Percentiles rank a stretch among this genome's conserved stretches.
These are phyloP conservation scores for Naso thynnoides DNA, from an alignment of 2,797 vertebrate genomes.

Conservation along the genomic window DNA sequence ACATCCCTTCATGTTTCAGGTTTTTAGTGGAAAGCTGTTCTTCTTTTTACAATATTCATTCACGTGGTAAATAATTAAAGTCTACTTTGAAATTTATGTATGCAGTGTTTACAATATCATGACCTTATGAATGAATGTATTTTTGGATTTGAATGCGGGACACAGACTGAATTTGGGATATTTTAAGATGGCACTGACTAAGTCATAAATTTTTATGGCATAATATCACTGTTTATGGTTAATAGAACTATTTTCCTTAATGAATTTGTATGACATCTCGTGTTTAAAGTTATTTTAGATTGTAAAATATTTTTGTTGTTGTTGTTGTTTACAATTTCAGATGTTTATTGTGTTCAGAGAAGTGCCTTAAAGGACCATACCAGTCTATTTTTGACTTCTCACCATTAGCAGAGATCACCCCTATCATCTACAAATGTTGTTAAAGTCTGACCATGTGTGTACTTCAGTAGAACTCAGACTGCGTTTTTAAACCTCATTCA, in stretches of 20 bases:
- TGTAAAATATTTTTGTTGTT: background rate
- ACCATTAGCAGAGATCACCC: too few relatives aligned
- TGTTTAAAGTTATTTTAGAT: background rate
- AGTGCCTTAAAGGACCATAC: too few relatives aligned
- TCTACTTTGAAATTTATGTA: conserved; percentile 61
- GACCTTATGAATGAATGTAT: conserved; percentile 57
- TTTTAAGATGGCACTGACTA: conserved; percentile 16
- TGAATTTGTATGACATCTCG: background rate
- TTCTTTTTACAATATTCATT: conserved; percentile 51
- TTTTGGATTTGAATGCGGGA: conserved; percentile 54
- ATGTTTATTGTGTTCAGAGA: too few relatives aligned
- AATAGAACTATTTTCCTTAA: background rate
- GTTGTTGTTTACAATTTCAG: background rate
- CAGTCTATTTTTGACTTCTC: too few relatives aligned
- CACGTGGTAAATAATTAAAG: conserved; percentile 62
- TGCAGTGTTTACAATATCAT: conserved; percentile 67
- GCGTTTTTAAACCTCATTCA: too few relatives aligned
- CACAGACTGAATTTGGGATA: conserved; percentile 25
- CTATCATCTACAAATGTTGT: too few relatives aligned
- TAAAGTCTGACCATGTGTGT: too few relatives aligned
- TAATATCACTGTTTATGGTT: conserved; percentile 5
- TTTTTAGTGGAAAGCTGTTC: conserved; percentile 11
- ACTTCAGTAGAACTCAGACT: too few relatives aligned
- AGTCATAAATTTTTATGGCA: conserved; percentile 1
- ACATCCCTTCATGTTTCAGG: conserved; percentile 11